Evolutionary conservation across 1,140 invertebrate genomes (phyloP).

Genomic region (Trichonephila clavipes): DNA sequence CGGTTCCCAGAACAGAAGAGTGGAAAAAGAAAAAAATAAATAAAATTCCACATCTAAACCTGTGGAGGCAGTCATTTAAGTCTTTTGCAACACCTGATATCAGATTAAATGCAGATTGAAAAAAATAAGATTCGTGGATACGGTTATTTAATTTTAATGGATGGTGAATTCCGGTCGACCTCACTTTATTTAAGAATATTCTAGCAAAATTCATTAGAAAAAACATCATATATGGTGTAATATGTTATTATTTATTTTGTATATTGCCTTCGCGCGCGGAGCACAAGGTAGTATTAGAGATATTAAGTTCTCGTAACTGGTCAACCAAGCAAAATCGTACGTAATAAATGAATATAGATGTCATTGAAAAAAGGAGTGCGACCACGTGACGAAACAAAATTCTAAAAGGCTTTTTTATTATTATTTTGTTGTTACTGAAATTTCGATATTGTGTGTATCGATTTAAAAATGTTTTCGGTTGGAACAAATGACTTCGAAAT

Average conservation of each 20-base stretch:
- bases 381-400: neutral
- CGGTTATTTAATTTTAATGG: conserved; percentile 31
- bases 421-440: no score
- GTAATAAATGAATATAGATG: neutral
- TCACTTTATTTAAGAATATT: neutral
- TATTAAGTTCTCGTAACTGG: neutral
- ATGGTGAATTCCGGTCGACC: neutral
- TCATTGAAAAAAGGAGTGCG: neutral
- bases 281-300: neutral
- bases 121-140: neutral
- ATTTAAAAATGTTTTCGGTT: no score
- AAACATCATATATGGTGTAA: neutral
- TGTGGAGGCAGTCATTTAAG: neutral
- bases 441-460: no score
- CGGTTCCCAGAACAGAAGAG: conserved; percentile 39
- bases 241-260: neutral
- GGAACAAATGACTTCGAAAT: no score
- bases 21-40: neutral
- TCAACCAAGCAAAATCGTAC: neutral
- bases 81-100: neutral
- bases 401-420: no score
- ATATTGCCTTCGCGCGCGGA: neutral
- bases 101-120: neutral
- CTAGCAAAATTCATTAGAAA: neutral
- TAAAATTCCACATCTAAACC: neutral